Evolutionary conservation across 2,888 invertebrate genomes (phyloP).

Genomic region (Pollenia griseotomentosa): DNA sequence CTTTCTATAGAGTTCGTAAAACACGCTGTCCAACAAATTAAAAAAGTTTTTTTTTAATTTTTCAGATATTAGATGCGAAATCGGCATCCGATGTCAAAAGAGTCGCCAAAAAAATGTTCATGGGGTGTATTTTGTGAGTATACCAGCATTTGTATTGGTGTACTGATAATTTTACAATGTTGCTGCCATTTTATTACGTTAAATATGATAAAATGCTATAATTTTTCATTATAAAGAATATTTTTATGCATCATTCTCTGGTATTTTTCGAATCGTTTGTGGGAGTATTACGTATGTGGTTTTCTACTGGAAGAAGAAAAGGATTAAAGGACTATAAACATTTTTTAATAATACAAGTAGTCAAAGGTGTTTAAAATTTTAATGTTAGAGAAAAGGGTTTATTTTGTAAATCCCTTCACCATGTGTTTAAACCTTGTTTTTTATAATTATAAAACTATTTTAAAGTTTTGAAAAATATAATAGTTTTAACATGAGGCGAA

Average conservation of each 20-base stretch:
- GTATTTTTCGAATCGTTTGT: background rate
- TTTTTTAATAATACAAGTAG: background rate
- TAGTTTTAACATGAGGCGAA: no score
- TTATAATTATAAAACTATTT: no score
- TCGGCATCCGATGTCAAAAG: no score
- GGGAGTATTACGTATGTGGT: background rate
- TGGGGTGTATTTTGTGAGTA: no score
- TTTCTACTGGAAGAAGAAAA: background rate
- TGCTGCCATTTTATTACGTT: conserved; percentile 56
- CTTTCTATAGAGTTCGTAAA: no score
- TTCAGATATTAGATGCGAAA: no score
- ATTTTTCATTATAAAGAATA: conserved; percentile 33
- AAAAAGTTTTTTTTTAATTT: no score
- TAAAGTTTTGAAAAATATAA: no score
- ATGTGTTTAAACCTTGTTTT: no score
- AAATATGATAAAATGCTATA: conserved; percentile 49
- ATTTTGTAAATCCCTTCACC: no score
- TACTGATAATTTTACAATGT: conserved; percentile 32
- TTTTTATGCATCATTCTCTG: background rate
- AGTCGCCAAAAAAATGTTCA: no score
- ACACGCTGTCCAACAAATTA: no score
- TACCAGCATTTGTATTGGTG: background rate
- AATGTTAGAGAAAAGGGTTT: background rate
- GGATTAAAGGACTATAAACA: conserved; percentile 5
- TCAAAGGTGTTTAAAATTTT: background rate